Evolutionary conservation across 2,888 invertebrate species (phyloP).

Genomic region (Empis stercorea): DNA sequence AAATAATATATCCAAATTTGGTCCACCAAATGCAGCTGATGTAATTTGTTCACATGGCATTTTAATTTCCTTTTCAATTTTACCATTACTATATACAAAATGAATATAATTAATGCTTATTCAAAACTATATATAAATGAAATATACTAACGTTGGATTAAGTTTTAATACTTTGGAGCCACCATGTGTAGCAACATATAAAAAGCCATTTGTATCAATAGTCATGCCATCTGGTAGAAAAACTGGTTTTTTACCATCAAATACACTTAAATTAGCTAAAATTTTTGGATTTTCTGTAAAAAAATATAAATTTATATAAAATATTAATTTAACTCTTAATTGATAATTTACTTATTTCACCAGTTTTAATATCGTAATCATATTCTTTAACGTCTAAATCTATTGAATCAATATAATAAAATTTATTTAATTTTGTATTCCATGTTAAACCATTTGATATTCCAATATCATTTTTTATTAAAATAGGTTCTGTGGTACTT

Average conservation of each 20-base stretch:
- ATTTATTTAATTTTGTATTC: constrained; percentile 49
- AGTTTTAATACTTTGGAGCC: constrained; percentile 44
- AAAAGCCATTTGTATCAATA: constrained; percentile 60
- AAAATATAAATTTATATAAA: not conserved
- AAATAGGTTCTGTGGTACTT: constrained; percentile 19
- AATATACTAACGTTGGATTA: constrained; percentile 31
- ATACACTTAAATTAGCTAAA: constrained; percentile 41
- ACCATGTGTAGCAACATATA: constrained; percentile 66
- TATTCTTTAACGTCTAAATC: constrained; percentile 53
- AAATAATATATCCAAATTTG: constrained; percentile 49
- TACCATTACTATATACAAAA: constrained; percentile 28
- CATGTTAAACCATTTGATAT: constrained; percentile 72
- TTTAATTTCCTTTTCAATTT: constrained; percentile 43
- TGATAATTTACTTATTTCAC: constrained; percentile 45
- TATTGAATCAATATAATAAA: constrained; percentile 65
- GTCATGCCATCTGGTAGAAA: constrained; percentile 66
- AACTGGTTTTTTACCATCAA: constrained; percentile 29
- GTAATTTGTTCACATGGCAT: constrained; percentile 58
- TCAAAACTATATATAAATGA: not conserved
- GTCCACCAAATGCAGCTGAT: constrained; percentile 60
- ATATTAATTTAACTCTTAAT: not conserved
- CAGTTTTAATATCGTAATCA: constrained; percentile 56
- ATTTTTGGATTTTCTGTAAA: constrained; percentile 40
- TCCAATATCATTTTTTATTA: constrained; percentile 37
- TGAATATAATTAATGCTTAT: not conserved